Base-by-base conservation (phyloP, 2,888 invertebrate species). In the Cremastobaeus sp. region DNA sequence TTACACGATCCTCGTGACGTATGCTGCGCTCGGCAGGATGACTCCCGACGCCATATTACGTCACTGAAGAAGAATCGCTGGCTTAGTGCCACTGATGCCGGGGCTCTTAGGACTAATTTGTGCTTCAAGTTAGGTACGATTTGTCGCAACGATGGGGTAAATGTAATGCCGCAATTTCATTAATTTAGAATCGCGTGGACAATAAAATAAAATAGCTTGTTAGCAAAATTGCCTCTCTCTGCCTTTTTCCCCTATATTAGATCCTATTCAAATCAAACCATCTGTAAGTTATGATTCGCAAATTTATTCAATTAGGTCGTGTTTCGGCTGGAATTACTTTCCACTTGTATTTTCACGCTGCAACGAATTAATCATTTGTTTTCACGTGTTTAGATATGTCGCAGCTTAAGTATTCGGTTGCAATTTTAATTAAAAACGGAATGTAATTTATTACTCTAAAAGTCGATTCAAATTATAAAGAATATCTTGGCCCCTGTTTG, bases 31-130 rank as follows among this genome's bases (percentile, higher is more conserved):
- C 12, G 18, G 45, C 45, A 68, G 59, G 68, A 52, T 50, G 68
- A 59, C 60, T 60, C 47, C 59, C 60, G 59, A 39, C 69, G 69
- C 60, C 60, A 69, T 69, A 69, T 60, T 69, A 69, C 69, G 69
- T 69, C 69, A 54, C 52, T 47, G 60, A 57, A 69, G 69, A 69
- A 69, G 69, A 32, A 69, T 69, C 60, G 60, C 60, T 60, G 60
- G 69, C 69, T 69, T 62, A 69, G 69, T 69, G 69, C 69, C 60
- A 69, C 69, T 69, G 54, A 69, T 69, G 62, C 60, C 34, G 32
- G 48, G 55, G 70, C 70, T 70, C 62, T 70, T 70, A 70, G 55
- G 70, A 62, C 62, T 70, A 70, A 70, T 70, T 70, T 70, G 70
- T 70, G 62, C 62, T 55, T 70, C 62, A 62, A 70, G 47, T 70